Base-by-base conservation (phyloP, 2,797 vertebrate genomes). In the Limosa lapponica region DNA sequence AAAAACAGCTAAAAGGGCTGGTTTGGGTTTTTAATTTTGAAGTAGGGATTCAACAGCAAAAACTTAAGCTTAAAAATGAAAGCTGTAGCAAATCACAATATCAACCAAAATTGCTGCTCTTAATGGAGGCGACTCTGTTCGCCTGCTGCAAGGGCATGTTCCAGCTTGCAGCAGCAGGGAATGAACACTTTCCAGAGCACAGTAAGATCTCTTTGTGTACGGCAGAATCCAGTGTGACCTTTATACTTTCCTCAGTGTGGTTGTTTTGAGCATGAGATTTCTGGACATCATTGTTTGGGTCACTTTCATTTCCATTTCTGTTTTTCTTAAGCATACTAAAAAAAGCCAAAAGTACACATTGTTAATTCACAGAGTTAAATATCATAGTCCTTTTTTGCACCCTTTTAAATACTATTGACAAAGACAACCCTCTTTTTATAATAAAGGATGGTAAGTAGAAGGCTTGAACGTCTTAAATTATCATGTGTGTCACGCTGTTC, bases 111-210 rank as follows among this genome's bases (percentile, higher is more conserved):
- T 30, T 67, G n/a, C n/a, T 34, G 13, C 49, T 72, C 10, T 48
- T 10, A 10, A 2, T 18, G 34, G 46, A 27, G 10, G 22, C 0
- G 4, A 16, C 34, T 51, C 39, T 2, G 3, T 49, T 49, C 1
- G 2, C 51, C 36, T 72, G 48, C 58, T 72, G 41, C 77, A 61
- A 75, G 62, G 48, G 34, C 19, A 22, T 0, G 1, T 34, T 61
- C 44, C 66, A 13, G 8, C 32, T n/a, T 39, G 20, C 15, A 34
- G n/a, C 41, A 48, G 72, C 16, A n/a, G 23, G 52, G 52, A 24
- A n/a, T 12, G 27, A 46, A 37, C 58, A 30, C 74, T 52, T n/a
- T 36, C 48, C 52, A 52, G 43, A 57, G 25, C 44, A 39, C 23
- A 61, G 20, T 16, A 28, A 37, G 32, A 58, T 32, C n/a, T 39